These are phyloP conservation scores for Solenodon paradoxus DNA, from an alignment of 2,113 vertebrate genomes.

Conservation along the genomic window DNA sequence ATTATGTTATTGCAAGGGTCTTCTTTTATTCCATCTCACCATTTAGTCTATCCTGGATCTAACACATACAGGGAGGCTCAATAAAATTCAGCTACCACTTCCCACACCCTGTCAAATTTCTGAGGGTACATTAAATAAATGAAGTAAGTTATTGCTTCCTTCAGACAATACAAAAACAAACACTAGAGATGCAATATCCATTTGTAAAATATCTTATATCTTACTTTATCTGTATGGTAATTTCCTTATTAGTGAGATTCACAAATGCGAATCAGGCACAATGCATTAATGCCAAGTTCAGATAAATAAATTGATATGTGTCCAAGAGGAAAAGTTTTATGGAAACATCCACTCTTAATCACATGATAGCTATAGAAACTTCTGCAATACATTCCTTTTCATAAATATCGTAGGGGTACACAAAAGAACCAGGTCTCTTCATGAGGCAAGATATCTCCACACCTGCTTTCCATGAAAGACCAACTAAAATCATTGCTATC, in stretches of 20 bases:
- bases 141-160: not conserved
- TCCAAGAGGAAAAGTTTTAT: not conserved
- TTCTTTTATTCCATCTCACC: conserved; percentile 27
- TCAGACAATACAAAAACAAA: not conserved
- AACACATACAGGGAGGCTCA: not conserved
- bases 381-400: not conserved
- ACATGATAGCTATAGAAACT: not conserved
- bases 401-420: not conserved
- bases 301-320: not conserved
- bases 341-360: not conserved
- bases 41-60: not conserved
- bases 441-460: not conserved
- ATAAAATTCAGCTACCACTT: not conserved
- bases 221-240: not conserved
- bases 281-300: not conserved
- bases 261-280: not conserved
- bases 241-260: not conserved
- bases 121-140: not conserved
- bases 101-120: not conserved
- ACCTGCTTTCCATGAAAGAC: not conserved
- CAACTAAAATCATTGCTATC: not conserved
- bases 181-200: not conserved
- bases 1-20: conserved; percentile 39
- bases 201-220: not conserved
- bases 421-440: not conserved